Evolutionary conservation across 2,888 invertebrate species (phyloP).

Genomic region (Drosophila ustulata): DNA sequence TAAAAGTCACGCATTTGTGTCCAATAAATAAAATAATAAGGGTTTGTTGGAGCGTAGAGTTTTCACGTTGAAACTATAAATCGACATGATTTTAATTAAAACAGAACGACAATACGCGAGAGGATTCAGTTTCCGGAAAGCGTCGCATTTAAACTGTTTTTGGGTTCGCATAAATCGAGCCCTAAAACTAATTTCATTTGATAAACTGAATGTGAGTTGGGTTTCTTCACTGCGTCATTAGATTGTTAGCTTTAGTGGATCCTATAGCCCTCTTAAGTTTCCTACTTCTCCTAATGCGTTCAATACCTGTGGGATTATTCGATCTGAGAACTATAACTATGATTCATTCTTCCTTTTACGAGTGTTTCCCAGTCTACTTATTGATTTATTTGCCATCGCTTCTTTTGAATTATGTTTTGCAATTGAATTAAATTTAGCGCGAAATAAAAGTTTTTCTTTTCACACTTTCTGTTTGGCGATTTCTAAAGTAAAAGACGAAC

Average conservation of each 20-base stretch:
- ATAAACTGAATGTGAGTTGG: background rate
- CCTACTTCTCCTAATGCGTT: background rate
- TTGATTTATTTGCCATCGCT: background rate
- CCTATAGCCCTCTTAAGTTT: background rate
- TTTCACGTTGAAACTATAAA: conserved; percentile 14
- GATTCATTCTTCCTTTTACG: background rate
- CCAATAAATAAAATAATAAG: conserved; percentile 8
- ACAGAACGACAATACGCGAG: background rate
- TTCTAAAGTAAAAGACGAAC: background rate
- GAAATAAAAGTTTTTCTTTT: background rate
- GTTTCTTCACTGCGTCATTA: background rate
- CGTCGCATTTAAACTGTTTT: background rate
- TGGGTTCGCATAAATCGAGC: background rate
- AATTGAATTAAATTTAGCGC: background rate
- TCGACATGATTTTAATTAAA: conserved; percentile 32
- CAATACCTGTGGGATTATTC: background rate
- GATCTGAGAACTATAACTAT: background rate
- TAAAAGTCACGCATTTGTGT: background rate
- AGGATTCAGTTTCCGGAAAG: background rate
- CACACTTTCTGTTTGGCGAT: background rate
- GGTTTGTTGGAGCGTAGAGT: background rate
- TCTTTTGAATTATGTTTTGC: background rate
- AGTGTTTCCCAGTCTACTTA: background rate
- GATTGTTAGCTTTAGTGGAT: background rate
- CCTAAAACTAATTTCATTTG: background rate